Base-by-base conservation (phyloP, 2,888 invertebrate species). In the Melieria crassipennis region DNA sequence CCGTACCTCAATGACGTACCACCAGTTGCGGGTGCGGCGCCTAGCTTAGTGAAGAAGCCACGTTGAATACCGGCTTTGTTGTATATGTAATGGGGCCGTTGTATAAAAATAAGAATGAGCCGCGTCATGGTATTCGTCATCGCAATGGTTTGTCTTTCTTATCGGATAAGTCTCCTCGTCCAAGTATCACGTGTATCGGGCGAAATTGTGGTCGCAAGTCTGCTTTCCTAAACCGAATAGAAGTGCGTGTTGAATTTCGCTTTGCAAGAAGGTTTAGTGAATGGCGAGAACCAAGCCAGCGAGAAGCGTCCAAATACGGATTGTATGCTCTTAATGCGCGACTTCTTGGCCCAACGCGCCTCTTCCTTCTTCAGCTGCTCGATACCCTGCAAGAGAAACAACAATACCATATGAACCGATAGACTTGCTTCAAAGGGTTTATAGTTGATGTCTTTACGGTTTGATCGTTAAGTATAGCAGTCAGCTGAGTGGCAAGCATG, bases 381-480 rank as follows among this genome's bases (percentile, higher is more conserved):
- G 79, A 99, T 99, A 57, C 98, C 98, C 96, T 97, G 61, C 1
- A 71, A 71, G 7, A 7, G 69, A 50, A 48, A 69, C 13, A 16
- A 65, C 11, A 7, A 43, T 60, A 4, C 45, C 13, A 13, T 16
- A 56, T 56, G 45, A n/a, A 43, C 56, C 9, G 10, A 45, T 52
- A 63, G 10, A 62, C 45, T 13, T 45, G 42, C 16, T 46, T 43
- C 10, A 43, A 42, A 56, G 7, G n/a, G 5, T 50, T 50, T 48
- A 30, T 6, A 4, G 13, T 69, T n/a, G 66, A 63, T 43, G 45
- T 65, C 30, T 45, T 48, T 30, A 94, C 97, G 79, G 99, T 99
- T 89, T 99, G 97, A 87, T 99, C 99, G 83, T 96, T 96, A 92
- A 98, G 97, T 83, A 99, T 99, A 45, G 99, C 98, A 84, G 96